A percentile compares a stretch with the other conserved stretches of the same genome.
phyloP scores from a whole-genome alignment of 2,888 invertebrate species.

The Lasioglossum calceatum region DNA sequence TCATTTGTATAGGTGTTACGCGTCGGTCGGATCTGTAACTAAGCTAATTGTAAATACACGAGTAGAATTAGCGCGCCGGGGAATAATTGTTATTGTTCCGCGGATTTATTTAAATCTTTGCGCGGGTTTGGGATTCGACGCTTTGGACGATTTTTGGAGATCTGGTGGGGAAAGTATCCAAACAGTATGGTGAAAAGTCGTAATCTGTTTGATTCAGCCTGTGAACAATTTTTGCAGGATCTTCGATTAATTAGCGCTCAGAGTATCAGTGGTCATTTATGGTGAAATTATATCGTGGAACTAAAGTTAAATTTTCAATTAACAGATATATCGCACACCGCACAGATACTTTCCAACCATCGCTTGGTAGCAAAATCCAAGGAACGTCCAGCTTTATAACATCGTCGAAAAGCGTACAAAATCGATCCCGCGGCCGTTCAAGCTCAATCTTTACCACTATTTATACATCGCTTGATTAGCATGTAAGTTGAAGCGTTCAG shows the following conservation, averaged over 20 bases:
- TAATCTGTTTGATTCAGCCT: not conserved
- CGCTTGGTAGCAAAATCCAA: not conserved
- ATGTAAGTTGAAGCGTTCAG: slow-evolving; percentile 14
- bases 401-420: not conserved
- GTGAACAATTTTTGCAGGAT: not conserved
- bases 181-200: not conserved
- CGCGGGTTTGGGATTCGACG: not conserved
- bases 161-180: not conserved
- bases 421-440: slow-evolving; percentile 8
- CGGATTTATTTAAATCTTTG: slow-evolving; percentile 36
- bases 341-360: not conserved
- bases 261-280: not conserved
- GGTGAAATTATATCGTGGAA: not conserved
- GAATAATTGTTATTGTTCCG: not conserved
- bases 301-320: not conserved
- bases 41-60: slow-evolving; percentile 60
- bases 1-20: slow-evolving; percentile 25
- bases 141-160: not conserved
- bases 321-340: not conserved
- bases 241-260: not conserved
- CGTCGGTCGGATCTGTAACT: slow-evolving; percentile 48
- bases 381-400: not conserved
- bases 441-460: slow-evolving; percentile 55
- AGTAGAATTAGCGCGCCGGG: slow-evolving; percentile 25
- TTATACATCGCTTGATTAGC: slow-evolving; percentile 37